Evolutionary conservation across 1,140 invertebrate species (phyloP).

Genomic region (Brevipalpus yothersi): DNA sequence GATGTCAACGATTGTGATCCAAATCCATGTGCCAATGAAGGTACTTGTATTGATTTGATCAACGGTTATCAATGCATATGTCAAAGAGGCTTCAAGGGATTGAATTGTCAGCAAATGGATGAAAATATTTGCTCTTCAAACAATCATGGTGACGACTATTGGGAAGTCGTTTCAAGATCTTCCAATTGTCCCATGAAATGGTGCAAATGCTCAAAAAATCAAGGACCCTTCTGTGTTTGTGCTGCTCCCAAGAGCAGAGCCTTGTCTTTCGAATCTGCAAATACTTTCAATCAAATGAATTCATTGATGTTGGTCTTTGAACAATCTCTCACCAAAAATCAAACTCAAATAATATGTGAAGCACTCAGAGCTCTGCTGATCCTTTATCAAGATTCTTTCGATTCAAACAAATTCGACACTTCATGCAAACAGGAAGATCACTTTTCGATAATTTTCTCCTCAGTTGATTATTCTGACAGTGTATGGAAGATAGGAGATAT

Average conservation of each 20-base stretch:
- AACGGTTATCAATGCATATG: slow-evolving; percentile 35
- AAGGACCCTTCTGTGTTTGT: background rate
- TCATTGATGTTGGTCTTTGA: background rate
- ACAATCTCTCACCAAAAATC: background rate
- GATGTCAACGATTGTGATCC: slow-evolving; percentile 62
- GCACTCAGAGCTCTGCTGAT: background rate
- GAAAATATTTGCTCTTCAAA: slow-evolving; percentile 35
- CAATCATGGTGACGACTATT: background rate
- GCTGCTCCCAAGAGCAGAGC: background rate
- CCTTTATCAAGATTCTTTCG: background rate
- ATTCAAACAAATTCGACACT: background rate
- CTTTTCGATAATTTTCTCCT: background rate
- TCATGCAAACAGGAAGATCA: background rate
- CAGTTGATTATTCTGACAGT: background rate
- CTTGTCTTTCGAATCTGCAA: background rate
- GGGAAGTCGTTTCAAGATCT: background rate
- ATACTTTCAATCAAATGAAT: background rate
- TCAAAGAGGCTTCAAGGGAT: slow-evolving; percentile 42
- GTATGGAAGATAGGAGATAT: background rate
- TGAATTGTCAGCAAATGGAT: slow-evolving; percentile 55
- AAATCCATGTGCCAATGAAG: slow-evolving; percentile 53
- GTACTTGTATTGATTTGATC: slow-evolving; percentile 14
- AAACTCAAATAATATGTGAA: background rate
- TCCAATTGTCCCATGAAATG: background rate
- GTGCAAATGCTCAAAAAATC: background rate